phyloP scores from a whole-genome alignment of 2,797 vertebrate genomes.

The Muscicapa striata region DNA sequence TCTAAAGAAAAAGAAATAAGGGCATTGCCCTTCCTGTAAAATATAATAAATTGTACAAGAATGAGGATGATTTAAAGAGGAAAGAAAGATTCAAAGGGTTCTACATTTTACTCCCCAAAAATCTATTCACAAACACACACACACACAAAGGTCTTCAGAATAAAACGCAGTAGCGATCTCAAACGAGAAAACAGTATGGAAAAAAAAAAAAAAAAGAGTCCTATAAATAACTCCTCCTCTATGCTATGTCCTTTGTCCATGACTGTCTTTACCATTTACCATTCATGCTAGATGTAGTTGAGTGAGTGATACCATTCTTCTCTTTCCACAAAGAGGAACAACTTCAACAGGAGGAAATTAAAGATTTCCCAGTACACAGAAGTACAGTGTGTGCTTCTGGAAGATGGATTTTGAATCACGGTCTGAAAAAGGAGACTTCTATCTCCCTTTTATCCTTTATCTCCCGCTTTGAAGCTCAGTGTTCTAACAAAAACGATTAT shows the following conservation, averaged over 20 bases:
- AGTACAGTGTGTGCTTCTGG: fast-evolving
- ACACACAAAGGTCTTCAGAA: not conserved
- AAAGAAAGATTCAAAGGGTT: not conserved
- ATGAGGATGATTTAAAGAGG: not conserved
- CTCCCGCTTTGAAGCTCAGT: not conserved
- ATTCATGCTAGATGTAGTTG: not conserved
- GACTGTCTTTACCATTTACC: not conserved
- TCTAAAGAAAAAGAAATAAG: not conserved
- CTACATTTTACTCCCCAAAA: not conserved
- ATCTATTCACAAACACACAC: not conserved
- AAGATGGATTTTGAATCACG: not conserved
- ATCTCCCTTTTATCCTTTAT: not conserved
- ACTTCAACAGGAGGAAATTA: not conserved
- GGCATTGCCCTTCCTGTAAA: not conserved
- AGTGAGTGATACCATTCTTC: not conserved
- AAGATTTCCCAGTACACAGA: not conserved
- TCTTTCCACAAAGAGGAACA: not conserved
- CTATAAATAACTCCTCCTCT: not conserved
- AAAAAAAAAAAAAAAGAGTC: not conserved
- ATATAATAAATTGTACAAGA: not conserved
- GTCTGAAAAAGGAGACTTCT: not conserved
- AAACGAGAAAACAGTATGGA: not conserved
- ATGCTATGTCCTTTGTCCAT: not conserved
- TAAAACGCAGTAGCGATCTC: not conserved
- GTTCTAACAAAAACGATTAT: not conserved